These are phyloP conservation scores for Cylloceria caligata DNA, from an alignment of 2,888 invertebrate genomes.

Conservation along the genomic window DNA sequence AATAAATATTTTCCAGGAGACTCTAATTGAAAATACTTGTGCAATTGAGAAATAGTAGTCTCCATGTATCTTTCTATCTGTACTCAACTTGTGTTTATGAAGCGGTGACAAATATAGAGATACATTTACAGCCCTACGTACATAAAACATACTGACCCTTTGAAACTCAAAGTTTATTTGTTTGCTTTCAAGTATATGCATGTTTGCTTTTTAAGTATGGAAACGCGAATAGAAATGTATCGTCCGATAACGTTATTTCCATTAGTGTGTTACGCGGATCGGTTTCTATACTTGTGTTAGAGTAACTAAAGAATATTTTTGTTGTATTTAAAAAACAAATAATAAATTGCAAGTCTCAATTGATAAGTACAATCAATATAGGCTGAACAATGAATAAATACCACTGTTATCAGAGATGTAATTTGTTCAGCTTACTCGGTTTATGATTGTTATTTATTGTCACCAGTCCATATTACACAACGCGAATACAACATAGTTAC, in stretches of 20 bases:
- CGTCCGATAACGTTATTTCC: not conserved
- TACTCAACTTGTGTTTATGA: not conserved
- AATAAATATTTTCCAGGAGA: constrained; percentile 51
- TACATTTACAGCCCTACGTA: not conserved
- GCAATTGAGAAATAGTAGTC: constrained; percentile 27
- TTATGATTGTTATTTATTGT: not conserved
- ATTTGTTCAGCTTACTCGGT: not conserved
- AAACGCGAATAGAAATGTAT: not conserved
- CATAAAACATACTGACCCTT: not conserved
- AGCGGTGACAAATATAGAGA: not conserved
- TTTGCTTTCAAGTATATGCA: not conserved
- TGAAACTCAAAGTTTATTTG: not conserved
- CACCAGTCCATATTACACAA: too few species aligned
- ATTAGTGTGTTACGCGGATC: not conserved
- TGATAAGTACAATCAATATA: not conserved
- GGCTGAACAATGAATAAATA: not conserved
- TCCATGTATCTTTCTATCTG: not conserved
- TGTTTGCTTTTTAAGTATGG: not conserved
- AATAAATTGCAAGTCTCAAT: not conserved
- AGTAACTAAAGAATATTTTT: too few species aligned
- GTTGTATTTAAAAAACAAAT: not conserved
- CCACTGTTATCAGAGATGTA: not conserved
- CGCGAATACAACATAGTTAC: too few species aligned
- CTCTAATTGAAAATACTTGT: constrained; percentile 39
- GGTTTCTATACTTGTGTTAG: too few species aligned